A percentile compares a stretch with the other conserved stretches of the same genome.
Evolutionary conservation across 2,113 vertebrate genomes (phyloP).

Genomic region (Chaetops frenatus): DNA sequence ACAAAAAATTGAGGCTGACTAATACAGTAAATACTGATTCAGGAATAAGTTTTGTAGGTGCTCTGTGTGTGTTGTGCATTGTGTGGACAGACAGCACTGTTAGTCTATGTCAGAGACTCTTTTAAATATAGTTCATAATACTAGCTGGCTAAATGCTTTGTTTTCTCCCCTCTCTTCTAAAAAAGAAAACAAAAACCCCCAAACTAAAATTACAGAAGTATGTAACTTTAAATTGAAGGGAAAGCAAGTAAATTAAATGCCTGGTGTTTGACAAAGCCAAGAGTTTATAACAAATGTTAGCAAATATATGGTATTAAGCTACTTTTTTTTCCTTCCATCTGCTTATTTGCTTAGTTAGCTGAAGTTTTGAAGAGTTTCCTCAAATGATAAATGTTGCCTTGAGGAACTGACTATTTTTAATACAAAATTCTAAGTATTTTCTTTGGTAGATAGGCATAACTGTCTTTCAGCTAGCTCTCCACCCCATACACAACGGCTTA

Average conservation of each 20-base stretch:
- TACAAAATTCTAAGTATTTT: neutral
- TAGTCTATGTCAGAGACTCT: neutral
- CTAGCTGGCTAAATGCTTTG: neutral
- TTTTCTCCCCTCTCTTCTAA: neutral
- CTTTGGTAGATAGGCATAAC: neutral
- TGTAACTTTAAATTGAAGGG: slow-evolving; percentile 32
- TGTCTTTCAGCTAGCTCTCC: neutral
- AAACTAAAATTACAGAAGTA: slow-evolving; percentile 12
- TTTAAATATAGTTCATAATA: neutral
- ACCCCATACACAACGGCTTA: neutral
- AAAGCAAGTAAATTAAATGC: slow-evolving; percentile 13
- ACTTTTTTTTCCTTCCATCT: neutral
- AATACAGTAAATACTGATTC: neutral
- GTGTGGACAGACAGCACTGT: neutral
- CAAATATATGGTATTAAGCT: neutral
- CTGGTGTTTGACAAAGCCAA: neutral
- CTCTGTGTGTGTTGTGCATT: neutral
- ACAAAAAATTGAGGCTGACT: neutral
- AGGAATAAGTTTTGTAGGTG: neutral
- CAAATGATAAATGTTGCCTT: neutral
- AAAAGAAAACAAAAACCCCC: neutral
- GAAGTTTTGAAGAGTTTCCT: neutral
- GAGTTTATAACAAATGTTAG: neutral
- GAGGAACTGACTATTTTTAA: neutral
- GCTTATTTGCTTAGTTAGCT: neutral